Evolutionary conservation across 1,140 invertebrate species (phyloP).

Genomic region (Himalopsyche phryganea): DNA sequence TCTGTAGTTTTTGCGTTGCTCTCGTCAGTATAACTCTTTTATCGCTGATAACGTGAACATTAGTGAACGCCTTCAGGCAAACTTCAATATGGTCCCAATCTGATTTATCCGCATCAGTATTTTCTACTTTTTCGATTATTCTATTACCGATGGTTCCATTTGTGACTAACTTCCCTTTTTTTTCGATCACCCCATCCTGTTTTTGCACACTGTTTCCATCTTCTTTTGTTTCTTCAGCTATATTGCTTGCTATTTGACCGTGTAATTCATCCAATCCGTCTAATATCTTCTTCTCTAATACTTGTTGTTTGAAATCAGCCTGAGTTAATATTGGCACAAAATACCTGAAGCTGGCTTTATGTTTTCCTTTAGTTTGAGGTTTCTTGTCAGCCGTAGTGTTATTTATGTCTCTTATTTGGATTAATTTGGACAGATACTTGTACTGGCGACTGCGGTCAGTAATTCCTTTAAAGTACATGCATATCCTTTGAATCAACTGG

Average conservation of each 20-base stretch:
- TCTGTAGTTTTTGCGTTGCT: conserved; percentile 25
- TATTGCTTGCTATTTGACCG: conserved; percentile 3
- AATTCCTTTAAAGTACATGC: conserved; percentile 49
- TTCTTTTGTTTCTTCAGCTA: conserved; percentile 7
- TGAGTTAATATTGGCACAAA: conserved; percentile 33
- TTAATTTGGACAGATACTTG: conserved; percentile 35
- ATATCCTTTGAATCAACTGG: conserved; percentile 44
- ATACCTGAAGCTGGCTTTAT: conserved; percentile 37
- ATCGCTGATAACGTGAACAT: conserved; percentile 32
- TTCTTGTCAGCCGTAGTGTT: conserved; percentile 45
- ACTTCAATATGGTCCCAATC: conserved; percentile 31
- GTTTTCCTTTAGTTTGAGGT: conserved; percentile 37
- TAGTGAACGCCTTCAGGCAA: conserved; percentile 26
- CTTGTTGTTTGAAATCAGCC: conserved; percentile 24
- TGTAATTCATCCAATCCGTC: background rate
- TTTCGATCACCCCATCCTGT: conserved; percentile 5
- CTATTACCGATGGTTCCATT: background rate
- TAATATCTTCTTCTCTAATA: conserved; percentile 7
- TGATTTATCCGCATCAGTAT: background rate
- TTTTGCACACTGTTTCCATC: background rate
- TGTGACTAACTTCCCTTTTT: background rate
- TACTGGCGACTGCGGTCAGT: conserved; percentile 50
- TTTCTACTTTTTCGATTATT: conserved; percentile 14
- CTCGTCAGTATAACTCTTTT: conserved; percentile 31
- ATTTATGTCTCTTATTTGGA: conserved; percentile 22